Percentiles rank a stretch among this genome's conserved stretches.
These are phyloP conservation scores for Pachycephala philippinensis DNA, from an alignment of 2,113 vertebrate genomes.

Conservation along the genomic window DNA sequence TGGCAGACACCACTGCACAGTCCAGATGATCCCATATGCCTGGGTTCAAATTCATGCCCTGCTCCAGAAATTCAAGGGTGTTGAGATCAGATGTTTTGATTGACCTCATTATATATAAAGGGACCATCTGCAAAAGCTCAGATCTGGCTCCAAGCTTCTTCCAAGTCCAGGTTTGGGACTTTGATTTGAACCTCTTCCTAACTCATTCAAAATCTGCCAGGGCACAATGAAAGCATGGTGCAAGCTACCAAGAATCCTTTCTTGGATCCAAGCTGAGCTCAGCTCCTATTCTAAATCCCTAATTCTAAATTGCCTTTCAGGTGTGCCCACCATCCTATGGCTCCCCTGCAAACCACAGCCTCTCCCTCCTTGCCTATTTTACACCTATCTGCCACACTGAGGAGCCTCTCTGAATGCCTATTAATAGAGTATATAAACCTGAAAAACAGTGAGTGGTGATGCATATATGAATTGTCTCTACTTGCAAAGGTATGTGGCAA, in stretches of 20 bases:
- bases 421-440: background rate
- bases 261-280: background rate
- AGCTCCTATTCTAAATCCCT: background rate
- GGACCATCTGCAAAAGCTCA: slow-evolving; percentile 40
- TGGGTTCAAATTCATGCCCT: background rate
- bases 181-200: slow-evolving; percentile 33
- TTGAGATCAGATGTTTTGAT: slow-evolving; percentile 44
- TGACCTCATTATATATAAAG: slow-evolving; percentile 46
- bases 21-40: slow-evolving; percentile 19
- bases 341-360: background rate
- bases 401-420: background rate
- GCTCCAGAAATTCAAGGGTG: slow-evolving; percentile 31
- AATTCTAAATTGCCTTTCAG: background rate
- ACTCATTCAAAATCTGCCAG: background rate
- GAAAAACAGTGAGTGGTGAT: background rate
- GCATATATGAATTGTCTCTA: background rate
- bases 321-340: background rate
- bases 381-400: background rate
- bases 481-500: background rate
- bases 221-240: background rate
- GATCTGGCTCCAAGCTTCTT: slow-evolving; percentile 35
- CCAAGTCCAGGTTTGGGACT: slow-evolving; percentile 2
- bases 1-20: background rate
- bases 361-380: background rate
- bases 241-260: background rate